Evolutionary conservation across 92 coral and sea anemone species (phyloP), one percentile per base, ranked within the genome.

Genomic region (Galaxea fascicularis): DNA sequence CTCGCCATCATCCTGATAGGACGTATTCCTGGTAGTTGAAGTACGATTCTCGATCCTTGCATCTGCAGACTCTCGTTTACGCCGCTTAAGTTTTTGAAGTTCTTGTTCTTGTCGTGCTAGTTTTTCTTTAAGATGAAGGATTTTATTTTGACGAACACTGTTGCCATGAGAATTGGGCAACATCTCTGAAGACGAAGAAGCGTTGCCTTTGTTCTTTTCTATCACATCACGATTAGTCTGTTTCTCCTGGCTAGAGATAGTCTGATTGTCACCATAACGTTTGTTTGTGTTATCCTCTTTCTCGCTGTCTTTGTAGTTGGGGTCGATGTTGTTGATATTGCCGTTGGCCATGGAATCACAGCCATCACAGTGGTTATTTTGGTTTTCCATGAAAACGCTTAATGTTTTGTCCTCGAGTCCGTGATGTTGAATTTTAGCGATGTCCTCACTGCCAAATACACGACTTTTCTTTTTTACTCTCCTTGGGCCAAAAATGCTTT

Each of bases 101-200:
- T 73, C 77, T 47, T 73, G 62, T 28, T 73, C 77, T 57, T 73
- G 77, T 52, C 44, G 12, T 39, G 77, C 77, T 24, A 73, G 77
- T 73, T 25, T 49, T 51, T 24, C 77, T 73, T 73, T 73, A 4
- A 73, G 62, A 51, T 25, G 41, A 73, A 73, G 77, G 4, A 73
- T 73, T 73, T 24, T 73, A 49, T 47, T 73, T 51, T 49, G 62
- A 11, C 60, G 63, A 27, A 15, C 26, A 10, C 44, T 26, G 29
- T 26, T 47, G 25, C 62, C 77, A 49, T 16, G 63, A 47, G 52
- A 46, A 52, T 18, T 5, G 15, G 77, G 27, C 54, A 73, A 15
- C 49, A 10, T 31, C n/a, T 0, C 44, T 51, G 15, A 51, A 51
- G 8, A 18, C 10, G 18, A 31, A 67, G 22, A 67, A 20, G 16